Evolutionary conservation across 1,140 invertebrate species (phyloP).

Genomic region (Nasonia longicornis): DNA sequence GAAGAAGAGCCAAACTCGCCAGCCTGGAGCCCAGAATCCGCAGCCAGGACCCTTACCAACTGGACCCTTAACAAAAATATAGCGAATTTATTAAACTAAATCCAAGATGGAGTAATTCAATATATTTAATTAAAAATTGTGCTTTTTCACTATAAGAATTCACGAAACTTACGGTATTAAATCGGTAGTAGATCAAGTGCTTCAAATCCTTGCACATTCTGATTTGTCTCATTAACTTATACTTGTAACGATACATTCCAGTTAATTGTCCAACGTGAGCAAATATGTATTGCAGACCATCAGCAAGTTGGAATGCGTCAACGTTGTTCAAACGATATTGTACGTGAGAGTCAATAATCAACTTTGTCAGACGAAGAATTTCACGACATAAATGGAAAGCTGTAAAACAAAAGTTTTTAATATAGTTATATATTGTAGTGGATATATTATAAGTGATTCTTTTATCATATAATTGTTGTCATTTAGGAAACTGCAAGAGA

Average conservation of each 20-base stretch:
- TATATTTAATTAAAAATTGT: background rate
- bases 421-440: background rate
- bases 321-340: slow-evolving; percentile 99
- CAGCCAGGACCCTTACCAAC: slow-evolving; percentile 99
- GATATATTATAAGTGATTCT: background rate
- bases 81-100: slow-evolving; percentile 6
- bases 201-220: slow-evolving; percentile 99
- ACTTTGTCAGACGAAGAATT: slow-evolving; percentile 96
- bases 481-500: slow-evolving; percentile 35
- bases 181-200: slow-evolving; percentile 99
- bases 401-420: slow-evolving; percentile 64
- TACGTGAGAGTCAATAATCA: slow-evolving; percentile 99
- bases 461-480: slow-evolving; percentile 12
- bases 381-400: slow-evolving; percentile 99
- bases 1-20: slow-evolving; percentile 99
- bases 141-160: slow-evolving; percentile 19
- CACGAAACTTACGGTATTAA: slow-evolving; percentile 88
- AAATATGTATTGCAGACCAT: slow-evolving; percentile 99
- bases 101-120: background rate
- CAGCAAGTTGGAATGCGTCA: slow-evolving; percentile 98
- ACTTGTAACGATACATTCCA: slow-evolving; percentile 99
- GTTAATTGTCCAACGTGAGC: slow-evolving; percentile 99
- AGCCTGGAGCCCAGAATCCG: slow-evolving; percentile 99
- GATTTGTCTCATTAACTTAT: slow-evolving; percentile 99
- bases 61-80: slow-evolving; percentile 78